Evolutionary conservation across 2,888 invertebrate species (phyloP), one percentile per base, ranked within the genome.

Genomic region (Drosophila fungiperda): DNA sequence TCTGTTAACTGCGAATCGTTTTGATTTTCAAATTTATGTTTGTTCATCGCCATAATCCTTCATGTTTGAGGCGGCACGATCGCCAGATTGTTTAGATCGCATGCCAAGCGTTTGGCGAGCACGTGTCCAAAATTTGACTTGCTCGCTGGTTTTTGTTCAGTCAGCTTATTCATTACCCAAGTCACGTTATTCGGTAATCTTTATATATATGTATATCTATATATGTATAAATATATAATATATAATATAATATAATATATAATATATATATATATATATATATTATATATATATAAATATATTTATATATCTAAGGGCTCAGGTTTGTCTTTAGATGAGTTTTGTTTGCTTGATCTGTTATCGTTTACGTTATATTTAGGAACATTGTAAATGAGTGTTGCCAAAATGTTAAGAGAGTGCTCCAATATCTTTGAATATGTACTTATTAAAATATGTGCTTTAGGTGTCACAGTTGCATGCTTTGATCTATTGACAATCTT

Each of bases 41-140:
- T 83, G 60, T 68, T 88, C 89, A 84, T 72, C 73, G 68, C 61
- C 54, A 64, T 76, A 83, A 87, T 72, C 76, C 72, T 55, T 62
- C 64, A 52, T 6, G 17, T 12, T 55, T 57, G 57, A 72, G 69
- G 70, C 87, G 65, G 67, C 74, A 73, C 78, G 85, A 71, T 69
- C 50, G 42, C 35, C 55, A 40, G 40, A 40, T 38, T 50, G 45
- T 45, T 49, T 45, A 29, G 65, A 59, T 72, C 76, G 50, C 78
- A 72, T 52, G 73, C 58, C 77, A 65, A 65, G 15, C 61, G 76
- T 53, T 60, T 62, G 76, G 35, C 11, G 42, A 67, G 77, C 77
- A 80, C 80, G 77, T 54, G 77, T 58, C 80, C 15, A 42, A 42
- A 29, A 42, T 57, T 60, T 45, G 8, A n/a, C 4, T 33, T 20